These are phyloP conservation scores for Agrilus planipennis DNA, from an alignment of 1,140 invertebrate genomes.

Conservation along the genomic window DNA sequence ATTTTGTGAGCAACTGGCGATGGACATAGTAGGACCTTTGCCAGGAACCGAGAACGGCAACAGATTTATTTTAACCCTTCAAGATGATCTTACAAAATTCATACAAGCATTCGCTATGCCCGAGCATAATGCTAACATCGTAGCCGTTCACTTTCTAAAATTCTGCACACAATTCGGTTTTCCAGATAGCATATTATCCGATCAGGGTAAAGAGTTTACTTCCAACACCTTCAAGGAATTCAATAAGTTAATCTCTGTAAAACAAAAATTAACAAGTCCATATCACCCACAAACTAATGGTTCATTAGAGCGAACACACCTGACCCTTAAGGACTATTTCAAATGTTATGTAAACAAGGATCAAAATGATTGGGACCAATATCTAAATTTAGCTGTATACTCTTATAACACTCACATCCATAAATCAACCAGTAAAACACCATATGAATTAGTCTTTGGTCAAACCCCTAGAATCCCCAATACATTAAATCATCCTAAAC, in stretches of 20 bases:
- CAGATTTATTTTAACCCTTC: slow-evolving; percentile 18
- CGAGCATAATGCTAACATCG: slow-evolving; percentile 17
- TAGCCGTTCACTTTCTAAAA: slow-evolving; percentile 22
- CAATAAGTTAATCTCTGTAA: slow-evolving; percentile 24
- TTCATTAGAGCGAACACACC: slow-evolving; percentile 31
- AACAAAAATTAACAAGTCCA: slow-evolving; percentile 28
- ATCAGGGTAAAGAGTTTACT: slow-evolving; percentile 31
- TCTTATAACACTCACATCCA: slow-evolving; percentile 36
- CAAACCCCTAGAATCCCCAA: slow-evolving; percentile 28
- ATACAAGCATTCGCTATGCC: slow-evolving; percentile 24
- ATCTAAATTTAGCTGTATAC: slow-evolving; percentile 33
- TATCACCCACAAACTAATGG: slow-evolving; percentile 34
- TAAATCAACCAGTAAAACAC: slow-evolving; percentile 27
- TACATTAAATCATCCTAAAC: slow-evolving; percentile 19
- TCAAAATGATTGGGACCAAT: slow-evolving; percentile 35
- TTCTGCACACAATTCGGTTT: slow-evolving; percentile 28
- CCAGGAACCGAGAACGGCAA: slow-evolving; percentile 13
- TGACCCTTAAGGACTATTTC: slow-evolving; percentile 31
- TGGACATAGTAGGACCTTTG: slow-evolving; percentile 22
- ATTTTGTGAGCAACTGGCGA: slow-evolving; percentile 13
- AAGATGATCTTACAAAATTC: slow-evolving; percentile 28
- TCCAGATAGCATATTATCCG: slow-evolving; percentile 15
- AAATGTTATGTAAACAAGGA: slow-evolving; percentile 29
- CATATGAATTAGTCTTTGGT: slow-evolving; percentile 34
- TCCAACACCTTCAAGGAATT: slow-evolving; percentile 26